These are phyloP conservation scores for Habrosyne pyritoides DNA, from an alignment of 2,888 invertebrate species.

Conservation along the genomic window DNA sequence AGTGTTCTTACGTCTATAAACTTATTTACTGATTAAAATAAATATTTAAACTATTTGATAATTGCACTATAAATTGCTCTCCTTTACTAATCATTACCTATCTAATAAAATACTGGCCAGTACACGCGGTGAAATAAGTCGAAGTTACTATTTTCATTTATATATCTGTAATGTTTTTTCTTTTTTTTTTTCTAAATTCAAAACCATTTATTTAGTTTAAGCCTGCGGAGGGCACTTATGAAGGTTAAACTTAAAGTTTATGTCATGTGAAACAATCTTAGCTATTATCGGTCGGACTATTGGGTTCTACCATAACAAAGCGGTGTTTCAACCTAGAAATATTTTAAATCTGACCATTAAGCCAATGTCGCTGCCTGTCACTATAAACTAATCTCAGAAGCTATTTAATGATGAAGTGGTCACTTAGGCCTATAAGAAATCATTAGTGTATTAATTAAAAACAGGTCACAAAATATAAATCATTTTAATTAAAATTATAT, in stretches of 20 bases:
- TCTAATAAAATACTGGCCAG: conserved; percentile 21
- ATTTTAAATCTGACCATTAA: not conserved
- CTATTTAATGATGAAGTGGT: not conserved
- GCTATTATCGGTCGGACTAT: no score
- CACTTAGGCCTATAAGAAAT: not conserved
- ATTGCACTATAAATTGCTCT: conserved; percentile 41
- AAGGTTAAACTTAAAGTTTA: no score
- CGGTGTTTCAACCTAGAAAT: no score
- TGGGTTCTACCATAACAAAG: no score
- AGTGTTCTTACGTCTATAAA: conserved; percentile 25
- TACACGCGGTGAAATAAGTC: not conserved
- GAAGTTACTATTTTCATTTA: not conserved
- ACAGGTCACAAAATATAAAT: not conserved
- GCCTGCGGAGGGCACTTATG: no score
- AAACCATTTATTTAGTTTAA: no score
- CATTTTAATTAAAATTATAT: not conserved
- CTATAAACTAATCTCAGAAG: no score
- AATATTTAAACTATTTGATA: conserved; percentile 46
- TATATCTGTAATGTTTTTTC: no score
- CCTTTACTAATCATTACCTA: conserved; percentile 24
- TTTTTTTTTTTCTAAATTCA: no score
- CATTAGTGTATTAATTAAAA: not conserved
- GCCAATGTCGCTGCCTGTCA: not conserved
- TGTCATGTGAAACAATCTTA: no score
- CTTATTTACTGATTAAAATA: conserved; percentile 37